Percentiles rank a stretch among this genome's conserved stretches.
These are phyloP conservation scores for Perdix hodgsoniae DNA, from an alignment of 2,797 vertebrate species.

Conservation along the genomic window DNA sequence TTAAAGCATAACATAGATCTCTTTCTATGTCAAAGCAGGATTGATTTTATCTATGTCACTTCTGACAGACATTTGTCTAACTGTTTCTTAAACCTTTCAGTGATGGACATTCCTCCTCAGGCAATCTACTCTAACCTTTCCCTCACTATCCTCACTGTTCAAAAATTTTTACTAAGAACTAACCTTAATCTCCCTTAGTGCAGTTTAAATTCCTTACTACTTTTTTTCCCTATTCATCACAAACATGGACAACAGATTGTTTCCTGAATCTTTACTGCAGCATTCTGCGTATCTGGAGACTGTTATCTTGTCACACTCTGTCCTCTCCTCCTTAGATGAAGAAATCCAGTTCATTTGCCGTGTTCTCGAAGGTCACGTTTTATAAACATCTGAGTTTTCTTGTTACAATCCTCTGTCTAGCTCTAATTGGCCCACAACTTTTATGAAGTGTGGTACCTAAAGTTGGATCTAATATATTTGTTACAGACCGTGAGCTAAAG, in stretches of 20 bases:
- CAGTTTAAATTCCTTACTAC: slow-evolving; percentile 27
- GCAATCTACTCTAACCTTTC: slow-evolving; percentile 11
- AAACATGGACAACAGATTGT: slow-evolving; percentile 3
- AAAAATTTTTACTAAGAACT: slow-evolving; percentile 25
- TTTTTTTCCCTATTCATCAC: slow-evolving; percentile 20
- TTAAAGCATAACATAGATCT: slow-evolving; percentile 28
- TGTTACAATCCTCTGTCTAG: slow-evolving; percentile 8
- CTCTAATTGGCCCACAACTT: slow-evolving; percentile 29
- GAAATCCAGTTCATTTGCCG: background rate
- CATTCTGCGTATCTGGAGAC: slow-evolving; percentile 20
- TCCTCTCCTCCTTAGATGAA: slow-evolving; percentile 13
- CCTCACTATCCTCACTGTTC: background rate
- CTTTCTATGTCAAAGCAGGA: slow-evolving; percentile 38
- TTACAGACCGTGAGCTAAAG: background rate
- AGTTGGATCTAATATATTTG: slow-evolving; percentile 9
- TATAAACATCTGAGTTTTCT: slow-evolving; percentile 49
- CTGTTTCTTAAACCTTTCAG: slow-evolving; percentile 39
- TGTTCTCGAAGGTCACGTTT: slow-evolving; percentile 27
- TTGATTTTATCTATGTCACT: slow-evolving; percentile 29
- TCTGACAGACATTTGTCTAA: slow-evolving; percentile 56
- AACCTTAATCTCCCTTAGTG: slow-evolving; percentile 15
- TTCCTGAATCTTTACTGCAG: background rate
- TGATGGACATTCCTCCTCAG: slow-evolving; percentile 18
- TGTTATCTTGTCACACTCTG: slow-evolving; percentile 53
- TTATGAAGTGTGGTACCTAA: background rate